These are phyloP conservation scores for Polyodon spathula DNA, from an alignment of 2,113 vertebrate species.

Conservation along the genomic window DNA sequence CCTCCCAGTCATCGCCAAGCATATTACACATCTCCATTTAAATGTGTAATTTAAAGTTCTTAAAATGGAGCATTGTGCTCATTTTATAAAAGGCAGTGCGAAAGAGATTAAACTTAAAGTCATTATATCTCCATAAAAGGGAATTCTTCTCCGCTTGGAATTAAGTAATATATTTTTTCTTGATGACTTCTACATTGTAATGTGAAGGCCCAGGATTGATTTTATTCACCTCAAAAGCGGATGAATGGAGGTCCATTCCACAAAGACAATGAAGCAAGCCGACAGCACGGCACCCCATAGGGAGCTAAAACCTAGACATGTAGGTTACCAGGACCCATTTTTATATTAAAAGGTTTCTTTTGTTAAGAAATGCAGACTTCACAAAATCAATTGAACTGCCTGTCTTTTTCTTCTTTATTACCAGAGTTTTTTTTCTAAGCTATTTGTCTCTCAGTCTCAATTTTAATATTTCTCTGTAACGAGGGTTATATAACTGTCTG, in stretches of 20 bases:
- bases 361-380: constrained; percentile 29
- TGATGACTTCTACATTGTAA: constrained; percentile 30
- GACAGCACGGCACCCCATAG: constrained; percentile 22
- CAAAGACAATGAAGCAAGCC: constrained; percentile 40
- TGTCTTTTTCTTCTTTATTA: constrained; percentile 12
- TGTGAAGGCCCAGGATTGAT: constrained; percentile 24
- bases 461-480: constrained; percentile 12
- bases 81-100: constrained; percentile 28
- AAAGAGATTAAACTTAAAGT: constrained; percentile 42
- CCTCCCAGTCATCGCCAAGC: constrained; percentile 34
- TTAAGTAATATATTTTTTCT: constrained; percentile 31
- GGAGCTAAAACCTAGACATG: constrained; percentile 35
- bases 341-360: constrained; percentile 9
- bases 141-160: constrained; percentile 28
- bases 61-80: constrained; percentile 37
- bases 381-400: constrained; percentile 51
- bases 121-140: constrained; percentile 44
- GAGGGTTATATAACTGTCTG: constrained; percentile 5
- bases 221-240: constrained; percentile 24
- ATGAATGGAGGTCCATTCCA: constrained; percentile 33
- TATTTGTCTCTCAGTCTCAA: constrained; percentile 18
- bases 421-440: constrained; percentile 18
- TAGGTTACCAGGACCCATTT: constrained; percentile 49
- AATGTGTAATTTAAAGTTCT: constrained; percentile 43
- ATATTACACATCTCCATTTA: constrained; percentile 41